Base-by-base conservation (phyloP, 2,888 invertebrate species). In the Zeuzera pyrina region DNA sequence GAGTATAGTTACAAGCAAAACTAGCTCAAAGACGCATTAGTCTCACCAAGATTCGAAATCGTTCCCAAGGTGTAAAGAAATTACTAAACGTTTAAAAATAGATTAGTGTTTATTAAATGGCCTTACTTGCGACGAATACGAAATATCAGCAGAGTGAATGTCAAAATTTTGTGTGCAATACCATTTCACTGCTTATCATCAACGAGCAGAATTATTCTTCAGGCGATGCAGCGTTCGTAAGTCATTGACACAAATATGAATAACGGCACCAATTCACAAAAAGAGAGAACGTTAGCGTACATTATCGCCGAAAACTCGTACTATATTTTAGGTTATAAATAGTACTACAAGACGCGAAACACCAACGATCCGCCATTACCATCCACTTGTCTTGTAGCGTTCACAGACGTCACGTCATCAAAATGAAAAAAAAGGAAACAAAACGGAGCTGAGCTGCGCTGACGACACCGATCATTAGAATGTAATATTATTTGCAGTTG, bases 321-420 rank as follows among this genome's bases (percentile, higher is more conserved):
- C 77, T 81, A 74, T 83, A 71, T 83, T 84, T 83, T 78, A 84
- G 84, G 84, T 84, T 84, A 84, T 77, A 84, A 84, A 84, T 84
- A 84, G 84, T 83, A 76, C 77, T 76, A 71, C 69, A 76, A 68
- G 81, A 83, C 78, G 81, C 84, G 78, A 81, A 77, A 74, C 74
- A 73, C 70, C 77, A 73, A 76, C 79, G 68, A 76, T 79, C 79
- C 84, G 84, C 84, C 84, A 84, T 84, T 84, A 81, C 76, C 65
- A 62, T 72, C 63, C 72, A 76, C 76, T 77, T 74, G 73, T 76
- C 56, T n/a, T 68, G 59, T 57, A 66, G 65, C 60, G 60, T 68
- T 62, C 49, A 54, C 68, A 62, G 59, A 68, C 67, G 72, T 74
- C 79, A 83, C 81, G 81, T 83, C 81, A 83, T 72, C 79, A 78